Evolutionary conservation across 2,113 vertebrate genomes (phyloP), one percentile per base, ranked within the genome.

Genomic region (Pluvialis apricaria): DNA sequence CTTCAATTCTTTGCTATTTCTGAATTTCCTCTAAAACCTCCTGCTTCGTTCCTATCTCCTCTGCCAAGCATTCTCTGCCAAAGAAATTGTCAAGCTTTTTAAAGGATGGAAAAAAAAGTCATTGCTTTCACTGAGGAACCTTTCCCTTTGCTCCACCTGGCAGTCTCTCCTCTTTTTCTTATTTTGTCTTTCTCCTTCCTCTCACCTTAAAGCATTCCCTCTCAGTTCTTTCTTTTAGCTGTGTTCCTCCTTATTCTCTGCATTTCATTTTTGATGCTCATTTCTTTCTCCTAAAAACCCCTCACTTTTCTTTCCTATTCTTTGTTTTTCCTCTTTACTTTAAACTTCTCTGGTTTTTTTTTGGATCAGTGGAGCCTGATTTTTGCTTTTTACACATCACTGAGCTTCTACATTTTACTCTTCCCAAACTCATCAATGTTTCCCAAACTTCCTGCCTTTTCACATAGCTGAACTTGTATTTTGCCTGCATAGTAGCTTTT

Each of bases 11-110:
- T 77, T 82, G 42, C 82, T 95, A 55, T 93, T 90, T 96, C 88
- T 82, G 88, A 84, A 86, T 91, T 92, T 92, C 57, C 65, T 91
- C 73, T 96, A 84, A 94, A 94, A 78, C 18, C 51, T 95, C 34
- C 64, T 82, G 69, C 57, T 93, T 45, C 1, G 2, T 71, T 93
- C 61, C 68, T 52, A 15, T 88, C 47, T 93, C 55, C 72, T 90
- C 34, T 88, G 82, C 65, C 60, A 94, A 88, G 44, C 11, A 89
- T 68, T 94, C 95, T 92, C 83, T 94, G 81, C 77, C 57, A 94
- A 96, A 91, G 42, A 73, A 69, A 66, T 71, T 84, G 51, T 94
- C 70, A 82, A 34, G 12, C 52, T 86, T 79, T 92, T 89, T 82
- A 87, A 89, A 93, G 26, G 21, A 61, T 36, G 13, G 9, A 14